Evolutionary conservation across 1,140 invertebrate genomes (phyloP), one percentile per base, ranked within the genome.

Genomic region (Plectrocnemia conspersa): DNA sequence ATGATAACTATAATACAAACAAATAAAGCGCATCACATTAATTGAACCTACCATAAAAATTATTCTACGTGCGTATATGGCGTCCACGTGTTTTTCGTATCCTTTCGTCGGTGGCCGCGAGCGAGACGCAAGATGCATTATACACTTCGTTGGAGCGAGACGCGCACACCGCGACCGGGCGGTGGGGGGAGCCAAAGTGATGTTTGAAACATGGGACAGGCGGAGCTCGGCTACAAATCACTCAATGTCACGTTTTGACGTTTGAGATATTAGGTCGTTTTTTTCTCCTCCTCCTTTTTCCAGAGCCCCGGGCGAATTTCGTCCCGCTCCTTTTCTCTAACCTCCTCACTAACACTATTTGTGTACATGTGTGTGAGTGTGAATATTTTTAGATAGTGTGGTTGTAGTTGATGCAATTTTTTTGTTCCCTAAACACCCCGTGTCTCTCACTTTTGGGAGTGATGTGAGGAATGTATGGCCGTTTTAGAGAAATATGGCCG

Each of bases 201-300:
- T 74, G 73, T 74, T 76, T 76, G 72, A 76, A 74, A 75, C 73
- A 72, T 69, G 67, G 72, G 71, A 75, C 73, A 72, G 73, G 73
- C 71, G 73, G 72, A 69, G 73, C 72, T 74, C 72, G 73, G 72
- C 73, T 70, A 75, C 73, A 75, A 75, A 75, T 74, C 73, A 75
- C 73, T 75, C 73, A 75, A 70, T 73, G 73, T 75, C 72, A 73
- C 71, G 69, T 73, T 75, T 75, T 74, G 72, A 74, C 73, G 73
- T 73, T 72, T 73, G 72, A 74, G 74, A 75, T 75, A 75, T 75
- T 75, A 75, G 70, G 69, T 75, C 66, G 73, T 74, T 72, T 70
- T 71, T 70, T 67, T 67, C 65, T 15, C 18, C 6, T 38, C 19
- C 67, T 71, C 67, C 68, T 66, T 59, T 62, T 63, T 62, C 62